Evolutionary conservation across 2,113 vertebrate species (phyloP), one percentile per base, ranked within the genome.

Genomic region (Tragelaphus scriptus): DNA sequence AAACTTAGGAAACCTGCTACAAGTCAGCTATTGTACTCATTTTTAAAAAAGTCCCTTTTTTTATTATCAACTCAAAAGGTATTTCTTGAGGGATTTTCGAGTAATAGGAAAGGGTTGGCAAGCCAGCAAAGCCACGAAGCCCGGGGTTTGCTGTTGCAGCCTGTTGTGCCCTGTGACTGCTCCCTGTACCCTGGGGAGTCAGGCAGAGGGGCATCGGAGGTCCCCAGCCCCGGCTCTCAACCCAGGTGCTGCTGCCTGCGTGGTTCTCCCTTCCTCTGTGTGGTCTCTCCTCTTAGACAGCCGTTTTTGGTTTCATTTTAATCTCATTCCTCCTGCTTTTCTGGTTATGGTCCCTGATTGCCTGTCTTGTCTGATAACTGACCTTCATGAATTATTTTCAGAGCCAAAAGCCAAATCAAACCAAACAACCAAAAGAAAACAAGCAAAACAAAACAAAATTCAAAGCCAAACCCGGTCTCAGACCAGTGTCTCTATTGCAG

Each of bases 331-430:
- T 99, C 98, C 98, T 99, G 98, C 99, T 99, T 99, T 61, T 99
- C 99, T 99, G 99, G 99, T 99, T 99, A 99, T 99, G 99, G 99
- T 99, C 99, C 99, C 99, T 99, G 99, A 99, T 99, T 99, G 99
- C 99, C 99, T 99, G 99, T 99, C 99, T 99, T 99, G 99, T 99
- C 99, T 99, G 99, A 99, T 99, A 99, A 99, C 99, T 99, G 99
- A 98, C 97, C 98, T 98, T 97, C 98, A 98, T 98, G 98, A 98
- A 98, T 98, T 97, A 98, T 98, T 98, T 98, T 98, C 98, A 98
- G 98, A 99, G 98, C 96, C 98, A 98, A 98, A 97, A 98, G 95
- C 97, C 97, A 96, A 92, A 92, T 63, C 90, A 96, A 97, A 96
- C 92, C 55, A 95, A 97, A 85, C 36, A 94, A 96, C 91, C 56